A percentile compares a stretch with the other conserved stretches of the same genome.
Conservation (phyloP, 1,140 invertebrate species). For the Drosophila santomea region DNA sequence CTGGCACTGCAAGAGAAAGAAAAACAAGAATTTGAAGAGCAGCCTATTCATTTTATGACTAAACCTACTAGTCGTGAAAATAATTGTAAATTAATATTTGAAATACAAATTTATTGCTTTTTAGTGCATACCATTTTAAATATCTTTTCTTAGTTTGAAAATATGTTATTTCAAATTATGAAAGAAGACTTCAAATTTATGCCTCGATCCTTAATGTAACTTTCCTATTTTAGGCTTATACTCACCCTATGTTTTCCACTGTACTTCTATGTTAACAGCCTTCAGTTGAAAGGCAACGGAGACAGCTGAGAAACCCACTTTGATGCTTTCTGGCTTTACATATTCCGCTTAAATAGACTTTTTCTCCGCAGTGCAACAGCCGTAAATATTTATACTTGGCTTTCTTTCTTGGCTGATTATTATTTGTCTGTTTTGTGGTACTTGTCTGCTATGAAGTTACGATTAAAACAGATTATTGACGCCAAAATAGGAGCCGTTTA, state of each 20-base stretch:
- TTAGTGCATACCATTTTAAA: too few relatives aligned
- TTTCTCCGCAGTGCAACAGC: background rate
- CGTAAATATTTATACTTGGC: background rate
- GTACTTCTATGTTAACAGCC: background rate
- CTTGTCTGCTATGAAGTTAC: conserved; percentile 13
- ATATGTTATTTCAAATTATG: too few relatives aligned
- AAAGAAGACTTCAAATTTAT: background rate
- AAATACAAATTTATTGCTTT: too few relatives aligned
- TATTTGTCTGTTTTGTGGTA: conserved; percentile 7
- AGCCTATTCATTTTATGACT: too few relatives aligned
- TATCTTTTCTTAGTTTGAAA: too few relatives aligned
- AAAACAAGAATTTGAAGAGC: too few relatives aligned
- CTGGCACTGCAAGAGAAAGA: too few relatives aligned
- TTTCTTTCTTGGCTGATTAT: conserved; percentile 5
- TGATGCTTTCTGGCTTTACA: conserved; percentile 26
- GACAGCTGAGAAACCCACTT: conserved; percentile 23
- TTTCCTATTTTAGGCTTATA: background rate
- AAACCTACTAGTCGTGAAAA: too few relatives aligned
- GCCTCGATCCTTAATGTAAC: background rate
- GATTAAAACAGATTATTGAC: conserved; percentile 21
- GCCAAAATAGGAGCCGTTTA: conserved; percentile 32
- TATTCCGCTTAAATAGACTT: background rate
- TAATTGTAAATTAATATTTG: too few relatives aligned
- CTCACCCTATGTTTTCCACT: background rate
- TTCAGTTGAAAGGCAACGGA: background rate